Evolutionary conservation across 2,113 vertebrate species (phyloP), one percentile per base, ranked within the genome.

Genomic region (Festucalex cinctus): DNA sequence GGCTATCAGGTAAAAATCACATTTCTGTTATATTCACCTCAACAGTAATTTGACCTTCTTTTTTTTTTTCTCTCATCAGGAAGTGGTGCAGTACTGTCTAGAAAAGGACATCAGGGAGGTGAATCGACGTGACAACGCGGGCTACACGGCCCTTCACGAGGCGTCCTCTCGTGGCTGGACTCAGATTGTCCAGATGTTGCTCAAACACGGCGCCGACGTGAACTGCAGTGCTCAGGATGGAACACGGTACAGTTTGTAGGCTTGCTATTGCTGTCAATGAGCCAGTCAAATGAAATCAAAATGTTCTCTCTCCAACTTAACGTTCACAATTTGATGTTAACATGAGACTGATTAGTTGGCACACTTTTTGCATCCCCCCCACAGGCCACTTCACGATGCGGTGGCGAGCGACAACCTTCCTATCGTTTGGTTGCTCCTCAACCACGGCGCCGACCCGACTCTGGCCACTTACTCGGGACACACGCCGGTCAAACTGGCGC

Each of bases 201-300:
- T 99, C 32, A 92, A 97, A 83, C 94, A 98, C 0, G 96, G 96
- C 0, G 97, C 96, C n/a, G 98, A 98, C 0, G 97, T 99, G 20
- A 99, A 99, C 91, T 98, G 97, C 86, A 98, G 97, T 0, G 95
- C 96, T 0, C 97, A 99, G 88, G 97, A 99, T 0, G 97, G 97
- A 70, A 99, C 97, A 0, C 93, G 97, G 97, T 95, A 86, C 90
- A 93, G 17, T 17, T 44, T 44, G 3, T 44, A 14, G 16, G 4
- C 13, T 14, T 44, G 43, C 39, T 6, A 14, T 44, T 44, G 17
- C 43, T 44, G 14, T 17, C 16, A 16, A 44, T 44, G 4, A 44
- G 6, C 28, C 43, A 5, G 43, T 6, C 43, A 19, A 6, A 17
- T 17, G 6, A 44, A 44, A 44, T 44, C 5, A 19, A 4, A 17